Base-by-base conservation (phyloP, 2,888 invertebrate genomes). In the Polydrusus pterygomalis region DNA sequence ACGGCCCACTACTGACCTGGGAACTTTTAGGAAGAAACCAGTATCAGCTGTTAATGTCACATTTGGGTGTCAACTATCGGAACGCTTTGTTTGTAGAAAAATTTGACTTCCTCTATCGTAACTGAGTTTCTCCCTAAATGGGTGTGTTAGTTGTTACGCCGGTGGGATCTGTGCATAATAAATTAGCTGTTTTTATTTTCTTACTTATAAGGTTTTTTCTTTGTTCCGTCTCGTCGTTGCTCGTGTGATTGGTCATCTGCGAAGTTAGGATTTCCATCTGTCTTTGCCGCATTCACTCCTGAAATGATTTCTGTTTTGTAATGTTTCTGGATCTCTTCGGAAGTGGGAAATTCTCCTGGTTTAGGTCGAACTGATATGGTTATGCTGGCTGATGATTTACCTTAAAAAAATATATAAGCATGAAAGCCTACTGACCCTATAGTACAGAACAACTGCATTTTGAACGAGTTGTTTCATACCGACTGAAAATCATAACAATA, bases 281-380 rank as follows among this genome's bases (percentile, higher is more conserved):
- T 89, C 47, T 85, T 84, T 1, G 82, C 70, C 25, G 40, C 51
- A 51, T 65, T 63, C 6, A 49, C 43, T 34, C 58, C 83, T 43
- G 84, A 79, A 54, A 85, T 83, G 6, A 84, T 80, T 11, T 86
- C 86, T 7, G 82, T 84, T 74, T 85, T 86, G 74, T 80, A 83
- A 6, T 85, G 86, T 72, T 82, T 84, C 72, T 86, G 86, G 40
- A 95, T 92, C 85, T 96, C 96, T 83, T 94, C 94, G 56, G 95
- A 94, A 62, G 93, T 94, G 54, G 93, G 93, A 82, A 95, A 94
- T 81, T 95, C 94, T 0, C 88, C 95, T 0, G 95, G 95, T 77
- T 93, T 91, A 0, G 94, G 93, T 85, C 95, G 94, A 5, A 97
- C 95, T 34, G 93, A 91, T 49, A 97, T 89, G 0, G 92, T 92